phyloP scores from a whole-genome alignment of 2,797 vertebrate species.

The Yasuhikotakia modesta region DNA sequence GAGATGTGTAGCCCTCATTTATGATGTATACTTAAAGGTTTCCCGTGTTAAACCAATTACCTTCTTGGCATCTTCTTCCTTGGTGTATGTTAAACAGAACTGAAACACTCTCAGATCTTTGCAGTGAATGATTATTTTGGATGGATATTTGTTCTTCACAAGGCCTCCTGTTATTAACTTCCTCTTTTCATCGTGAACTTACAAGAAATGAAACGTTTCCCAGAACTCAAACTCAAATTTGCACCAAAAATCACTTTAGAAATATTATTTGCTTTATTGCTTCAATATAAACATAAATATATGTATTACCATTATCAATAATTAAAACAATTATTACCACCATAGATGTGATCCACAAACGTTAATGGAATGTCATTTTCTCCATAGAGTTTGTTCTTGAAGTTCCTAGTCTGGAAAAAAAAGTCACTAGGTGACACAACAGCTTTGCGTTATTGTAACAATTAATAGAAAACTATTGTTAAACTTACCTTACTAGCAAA shows the following conservation, averaged over 20 bases:
- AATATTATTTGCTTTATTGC: background rate
- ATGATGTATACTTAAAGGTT: background rate
- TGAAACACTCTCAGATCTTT: conserved; percentile 88
- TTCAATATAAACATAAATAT: background rate
- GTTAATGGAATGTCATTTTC: conserved; percentile 88
- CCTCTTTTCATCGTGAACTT: conserved; percentile 88
- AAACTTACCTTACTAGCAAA: background rate
- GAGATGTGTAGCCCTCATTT: background rate
- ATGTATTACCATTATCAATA: background rate
- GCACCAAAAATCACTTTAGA: background rate
- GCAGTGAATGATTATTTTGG: conserved; percentile 85
- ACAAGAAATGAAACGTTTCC: conserved; percentile 37
- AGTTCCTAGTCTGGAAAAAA: conserved; percentile 75
- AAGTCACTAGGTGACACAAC: conserved; percentile 21
- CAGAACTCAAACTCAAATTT: background rate
- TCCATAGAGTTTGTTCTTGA: conserved; percentile 85
- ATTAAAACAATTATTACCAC: conserved; percentile 71
- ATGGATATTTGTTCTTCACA: conserved; percentile 81
- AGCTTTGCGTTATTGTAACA: background rate
- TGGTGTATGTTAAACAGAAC: conserved; percentile 83
- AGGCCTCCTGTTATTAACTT: conserved; percentile 77
- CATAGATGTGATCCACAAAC: conserved; percentile 86
- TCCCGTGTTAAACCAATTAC: conserved; percentile 61
- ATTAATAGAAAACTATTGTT: background rate
- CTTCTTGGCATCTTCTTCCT: conserved; percentile 87